Conservation (phyloP, 2,113 vertebrate species). For the human (Homo sapiens) region DNA sequence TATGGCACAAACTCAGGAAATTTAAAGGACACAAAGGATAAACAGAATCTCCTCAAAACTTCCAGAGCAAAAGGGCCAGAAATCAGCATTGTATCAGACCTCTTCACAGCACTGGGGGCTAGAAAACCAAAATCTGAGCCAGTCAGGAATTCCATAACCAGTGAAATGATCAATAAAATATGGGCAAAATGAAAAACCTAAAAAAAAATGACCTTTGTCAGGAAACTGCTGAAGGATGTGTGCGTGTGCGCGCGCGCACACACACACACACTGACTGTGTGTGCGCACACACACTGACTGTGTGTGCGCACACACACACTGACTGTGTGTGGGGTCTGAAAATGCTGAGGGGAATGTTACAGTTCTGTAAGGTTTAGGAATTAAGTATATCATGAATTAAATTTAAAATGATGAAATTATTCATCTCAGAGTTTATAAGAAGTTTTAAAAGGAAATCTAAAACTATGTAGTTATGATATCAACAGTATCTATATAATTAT, state of each 20-base stretch:
- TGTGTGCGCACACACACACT: accelerated
- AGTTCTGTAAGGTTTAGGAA: not conserved
- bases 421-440: not conserved
- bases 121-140: not conserved
- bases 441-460: not conserved
- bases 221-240: not conserved
- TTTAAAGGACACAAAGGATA: not conserved
- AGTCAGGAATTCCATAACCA: not conserved
- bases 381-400: not conserved
- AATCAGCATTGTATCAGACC: not conserved
- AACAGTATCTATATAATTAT: not conserved
- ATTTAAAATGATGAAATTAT: not conserved
- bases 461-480: not conserved
- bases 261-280: not conserved
- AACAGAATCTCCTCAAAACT: not conserved
- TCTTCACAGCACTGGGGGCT: not conserved
- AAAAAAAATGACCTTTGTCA: not conserved
- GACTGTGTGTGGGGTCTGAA: not conserved
- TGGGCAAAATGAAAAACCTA: not conserved
- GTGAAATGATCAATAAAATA: not conserved
- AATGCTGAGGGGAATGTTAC: not conserved
- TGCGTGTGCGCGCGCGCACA: not conserved
- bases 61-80: not conserved
- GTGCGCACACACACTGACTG: not conserved
- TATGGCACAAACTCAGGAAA: not conserved